phyloP scores from a whole-genome alignment of 64 coral and sea anemone species.

The Acropora tenuis region DNA sequence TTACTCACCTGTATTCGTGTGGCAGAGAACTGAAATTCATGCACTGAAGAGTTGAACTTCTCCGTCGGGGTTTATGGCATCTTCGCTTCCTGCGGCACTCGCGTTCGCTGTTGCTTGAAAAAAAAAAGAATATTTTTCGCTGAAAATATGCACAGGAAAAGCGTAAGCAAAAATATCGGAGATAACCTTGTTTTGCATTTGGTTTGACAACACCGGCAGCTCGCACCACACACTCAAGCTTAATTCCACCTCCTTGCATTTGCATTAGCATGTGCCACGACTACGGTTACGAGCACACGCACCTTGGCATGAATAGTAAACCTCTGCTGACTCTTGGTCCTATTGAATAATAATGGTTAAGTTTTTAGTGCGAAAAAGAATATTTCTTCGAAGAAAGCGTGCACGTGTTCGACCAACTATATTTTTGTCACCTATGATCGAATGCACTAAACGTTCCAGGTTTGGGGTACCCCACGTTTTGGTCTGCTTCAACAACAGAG shows the following conservation, averaged over 20 bases:
- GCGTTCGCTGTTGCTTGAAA: neutral
- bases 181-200: neutral
- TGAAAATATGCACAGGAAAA: neutral
- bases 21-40: neutral
- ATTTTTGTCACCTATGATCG: too few species aligned
- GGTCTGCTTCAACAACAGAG: too few species aligned
- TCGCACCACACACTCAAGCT: neutral
- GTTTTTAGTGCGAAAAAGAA: too few species aligned
- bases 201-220: neutral
- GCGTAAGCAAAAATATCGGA: neutral
- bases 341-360: neutral
- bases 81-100: neutral
- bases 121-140: neutral
- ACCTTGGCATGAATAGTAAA: neutral
- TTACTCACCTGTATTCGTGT: conserved; percentile 1
- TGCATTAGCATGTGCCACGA: neutral
- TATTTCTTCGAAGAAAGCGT: too few species aligned
- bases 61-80: neutral
- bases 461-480: too few species aligned
- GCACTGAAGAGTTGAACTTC: neutral
- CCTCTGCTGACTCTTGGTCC: neutral
- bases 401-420: too few species aligned
- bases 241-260: neutral
- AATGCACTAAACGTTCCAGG: too few species aligned
- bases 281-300: too few species aligned